phyloP scores from a whole-genome alignment of 2,113 vertebrate genomes.

The Rhegmatorhina hoffmannsi region DNA sequence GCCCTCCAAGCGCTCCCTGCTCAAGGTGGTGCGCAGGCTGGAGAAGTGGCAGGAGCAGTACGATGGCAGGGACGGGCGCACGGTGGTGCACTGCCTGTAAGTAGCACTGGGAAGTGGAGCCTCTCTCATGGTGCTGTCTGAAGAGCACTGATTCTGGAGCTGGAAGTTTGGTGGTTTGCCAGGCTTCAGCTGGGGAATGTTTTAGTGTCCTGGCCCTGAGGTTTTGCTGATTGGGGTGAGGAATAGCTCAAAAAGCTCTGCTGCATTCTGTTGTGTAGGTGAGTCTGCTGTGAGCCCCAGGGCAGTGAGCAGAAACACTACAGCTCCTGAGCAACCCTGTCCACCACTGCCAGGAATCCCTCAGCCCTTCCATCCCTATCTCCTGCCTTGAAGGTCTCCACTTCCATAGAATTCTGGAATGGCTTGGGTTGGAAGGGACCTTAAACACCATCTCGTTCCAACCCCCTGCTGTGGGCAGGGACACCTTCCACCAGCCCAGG shows the following conservation, averaged over 20 bases:
- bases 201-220: background rate
- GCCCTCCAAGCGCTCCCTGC: conserved; percentile 92
- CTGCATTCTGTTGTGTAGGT: background rate
- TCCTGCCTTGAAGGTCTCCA: background rate
- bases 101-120: conserved; percentile 36
- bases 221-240: background rate
- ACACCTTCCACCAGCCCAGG: background rate
- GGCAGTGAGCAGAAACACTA: background rate
- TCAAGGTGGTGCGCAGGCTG: conserved; percentile 90
- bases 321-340: background rate
- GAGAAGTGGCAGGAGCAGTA: conserved; percentile 99
- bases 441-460: background rate
- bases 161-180: background rate
- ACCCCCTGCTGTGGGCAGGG: background rate
- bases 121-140: fast-evolving
- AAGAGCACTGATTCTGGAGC: background rate
- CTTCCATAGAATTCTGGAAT: background rate
- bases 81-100: conserved; percentile 97
- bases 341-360: background rate
- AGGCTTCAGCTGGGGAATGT: background rate
- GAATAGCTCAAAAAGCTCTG: background rate
- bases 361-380: background rate
- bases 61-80: conserved; percentile 91
- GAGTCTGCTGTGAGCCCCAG: background rate
- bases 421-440: background rate